Conservation (phyloP, 1,140 invertebrate species). For the Colletes gigas region DNA sequence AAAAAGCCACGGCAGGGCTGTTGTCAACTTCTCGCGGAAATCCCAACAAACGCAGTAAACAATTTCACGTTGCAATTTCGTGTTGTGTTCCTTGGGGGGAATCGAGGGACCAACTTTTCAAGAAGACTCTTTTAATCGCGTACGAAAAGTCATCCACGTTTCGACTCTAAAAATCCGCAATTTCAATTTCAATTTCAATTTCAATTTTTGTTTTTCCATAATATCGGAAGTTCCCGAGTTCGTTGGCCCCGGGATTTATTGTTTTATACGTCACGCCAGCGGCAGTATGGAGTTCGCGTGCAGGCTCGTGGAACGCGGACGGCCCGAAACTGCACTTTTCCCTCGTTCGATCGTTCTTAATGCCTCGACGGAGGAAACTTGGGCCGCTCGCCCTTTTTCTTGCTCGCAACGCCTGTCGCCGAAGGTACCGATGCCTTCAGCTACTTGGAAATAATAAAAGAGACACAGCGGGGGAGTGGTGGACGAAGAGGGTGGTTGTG, state of each 20-base stretch:
- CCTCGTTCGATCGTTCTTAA: constrained; percentile 55
- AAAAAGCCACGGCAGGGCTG: too few relatives aligned
- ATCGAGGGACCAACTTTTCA: too few relatives aligned
- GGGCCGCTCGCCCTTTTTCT: constrained; percentile 31
- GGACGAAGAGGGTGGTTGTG: neutral
- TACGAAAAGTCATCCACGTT: too few relatives aligned
- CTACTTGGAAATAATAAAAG: constrained; percentile 66
- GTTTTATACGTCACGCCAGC: constrained; percentile 1
- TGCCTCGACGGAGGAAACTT: constrained; percentile 52
- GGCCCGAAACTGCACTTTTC: constrained; percentile 59
- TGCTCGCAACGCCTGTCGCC: constrained; percentile 35
- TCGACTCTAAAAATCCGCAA: too few relatives aligned
- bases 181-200: too few relatives aligned
- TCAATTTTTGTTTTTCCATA: too few relatives aligned
- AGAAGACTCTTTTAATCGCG: too few relatives aligned
- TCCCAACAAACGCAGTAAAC: too few relatives aligned
- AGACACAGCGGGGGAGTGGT: constrained; percentile 10
- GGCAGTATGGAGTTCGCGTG: neutral
- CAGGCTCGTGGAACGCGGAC: neutral
- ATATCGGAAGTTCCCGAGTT: neutral
- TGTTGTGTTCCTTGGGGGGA: too few relatives aligned
- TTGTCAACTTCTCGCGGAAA: too few relatives aligned
- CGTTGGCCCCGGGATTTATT: neutral
- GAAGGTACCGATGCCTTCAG: constrained; percentile 38
- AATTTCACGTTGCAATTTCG: too few relatives aligned